Base-by-base conservation (phyloP, 2,797 vertebrate genomes). In the Myiotriccus ornatus region DNA sequence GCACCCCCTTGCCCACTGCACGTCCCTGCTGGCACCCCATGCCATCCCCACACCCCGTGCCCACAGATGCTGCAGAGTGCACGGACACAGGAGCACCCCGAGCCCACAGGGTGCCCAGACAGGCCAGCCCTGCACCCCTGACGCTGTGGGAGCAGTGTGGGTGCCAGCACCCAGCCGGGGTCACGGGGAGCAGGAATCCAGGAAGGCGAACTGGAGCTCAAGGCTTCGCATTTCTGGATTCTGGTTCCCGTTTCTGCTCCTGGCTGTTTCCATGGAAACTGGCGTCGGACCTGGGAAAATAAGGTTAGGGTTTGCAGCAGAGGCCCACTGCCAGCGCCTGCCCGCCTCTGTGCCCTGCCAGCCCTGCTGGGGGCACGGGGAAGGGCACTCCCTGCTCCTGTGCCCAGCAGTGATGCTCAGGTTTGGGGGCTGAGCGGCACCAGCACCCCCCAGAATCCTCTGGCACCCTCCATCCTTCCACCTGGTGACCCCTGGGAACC, bases 261-360 rank as follows among this genome's bases (percentile, higher is more conserved):
- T 57, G 96, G 96, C 94, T 96, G 95, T 97, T 97, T 97, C 97
- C 97, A 97, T 97, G 96, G 97, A 97, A 97, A 97, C 97, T 96
- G 96, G 97, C 96, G 95, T 96, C 93, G 95, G 97, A 97, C 97
- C 97, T 96, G 96, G 96, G 97, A 97, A 97, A 97, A 97, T 96
- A 97, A 97, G 97, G 97, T 97, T 97, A 97, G 97, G 94, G 95
- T 93, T 96, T 96, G 96, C 95, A 89, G 90, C 30, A 84, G 89
- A 94, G 95, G 96, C 94, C 95, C 95, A 70, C 46, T 19, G 76
- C 91, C 96, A 95, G 93, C 28, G 43, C 94, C 95, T 57, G 67
- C 92, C 86, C 4, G 22, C 74, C 94, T 93, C 94, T 5, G 12
- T 13, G 1, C 85, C 94, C 93, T 64, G 20, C n/a, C 1, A 2